These are phyloP conservation scores for Oryctes rhinoceros DNA, from an alignment of 1,140 invertebrate species.

Conservation along the genomic window DNA sequence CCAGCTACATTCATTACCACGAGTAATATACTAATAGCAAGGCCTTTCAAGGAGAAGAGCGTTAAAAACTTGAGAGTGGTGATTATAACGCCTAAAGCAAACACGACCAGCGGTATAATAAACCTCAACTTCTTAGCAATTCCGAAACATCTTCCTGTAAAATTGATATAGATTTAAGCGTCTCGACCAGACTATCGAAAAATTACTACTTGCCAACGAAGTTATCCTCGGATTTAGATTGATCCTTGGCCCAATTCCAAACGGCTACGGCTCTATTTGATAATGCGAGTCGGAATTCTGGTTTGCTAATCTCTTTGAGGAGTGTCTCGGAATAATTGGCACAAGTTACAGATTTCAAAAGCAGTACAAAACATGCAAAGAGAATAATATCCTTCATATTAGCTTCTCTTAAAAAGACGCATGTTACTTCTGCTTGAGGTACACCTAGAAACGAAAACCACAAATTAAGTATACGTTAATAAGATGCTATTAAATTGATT, in stretches of 20 bases:
- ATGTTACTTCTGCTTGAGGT: not conserved
- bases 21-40: conserved; percentile 53
- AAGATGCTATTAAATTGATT: too few species aligned
- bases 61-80: conserved; percentile 54
- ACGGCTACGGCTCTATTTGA: not conserved
- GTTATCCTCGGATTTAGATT: conserved; percentile 20
- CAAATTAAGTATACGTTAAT: too few species aligned
- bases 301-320: not conserved
- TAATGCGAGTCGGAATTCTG: not conserved
- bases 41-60: conserved; percentile 54
- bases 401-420: not conserved
- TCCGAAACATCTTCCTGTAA: conserved; percentile 56
- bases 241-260: conserved; percentile 22
- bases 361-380: not conserved
- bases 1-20: conserved; percentile 52
- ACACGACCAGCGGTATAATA: conserved; percentile 52
- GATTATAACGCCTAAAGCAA: conserved; percentile 54
- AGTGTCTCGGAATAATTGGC: not conserved
- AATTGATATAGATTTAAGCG: not conserved
- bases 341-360: not conserved
- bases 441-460: not conserved
- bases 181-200: not conserved
- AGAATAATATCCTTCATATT: conserved; percentile 20
- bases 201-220: conserved; percentile 38
- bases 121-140: conserved; percentile 50